Base-by-base conservation (phyloP, 2,113 vertebrate species). In the Sceloporus tristichus region DNA sequence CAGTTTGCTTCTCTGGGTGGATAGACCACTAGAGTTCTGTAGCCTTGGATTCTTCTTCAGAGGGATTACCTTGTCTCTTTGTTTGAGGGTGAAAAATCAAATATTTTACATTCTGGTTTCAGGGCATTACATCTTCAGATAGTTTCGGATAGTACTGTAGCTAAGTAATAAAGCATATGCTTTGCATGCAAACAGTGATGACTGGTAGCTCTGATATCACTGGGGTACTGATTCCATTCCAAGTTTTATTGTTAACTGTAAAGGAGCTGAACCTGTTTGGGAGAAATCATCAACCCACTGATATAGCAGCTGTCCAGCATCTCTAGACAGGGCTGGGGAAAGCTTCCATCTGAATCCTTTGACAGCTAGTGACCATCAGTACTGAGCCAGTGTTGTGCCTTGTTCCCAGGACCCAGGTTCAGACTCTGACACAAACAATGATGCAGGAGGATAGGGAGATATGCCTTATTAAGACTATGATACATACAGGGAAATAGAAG, bases 41-140 rank as follows among this genome's bases (percentile, higher is more conserved):
- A 16, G 77, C 42, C 86, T 85, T 54, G 54, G 34, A 18, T 75
- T 14, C 34, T 19, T 0, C 0, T 87, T 84, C 88, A 0, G 13
- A 59, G 4, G 73, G 73, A 42, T 92, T 0, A 4, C 66, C 77
- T n/a, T 14, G 21, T n/a, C 85, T 85, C 70, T 84, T 89, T 65
- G 3, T 86, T 91, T 42, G 1, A 48, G 4, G 68, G 88, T 84
- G 85, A 87, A 34, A 90, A 91, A 94, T 80, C 40, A 27, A 92
- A 85, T 92, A 89, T 85, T 87, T 93, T 59, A 87, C 75, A 3
- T 27, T 85, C 1, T 25, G 81, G 23, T 70, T 82, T 85, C 1
- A 9, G 68, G 62, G 86, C 3, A 74, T 93, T 89, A 92, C 42
- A 92, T 92, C 87, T 91, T 29, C 71, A 34, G 62, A n/a, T 14